Conservation (phyloP, 2,888 invertebrate genomes). For the Coleophora deauratella region DNA sequence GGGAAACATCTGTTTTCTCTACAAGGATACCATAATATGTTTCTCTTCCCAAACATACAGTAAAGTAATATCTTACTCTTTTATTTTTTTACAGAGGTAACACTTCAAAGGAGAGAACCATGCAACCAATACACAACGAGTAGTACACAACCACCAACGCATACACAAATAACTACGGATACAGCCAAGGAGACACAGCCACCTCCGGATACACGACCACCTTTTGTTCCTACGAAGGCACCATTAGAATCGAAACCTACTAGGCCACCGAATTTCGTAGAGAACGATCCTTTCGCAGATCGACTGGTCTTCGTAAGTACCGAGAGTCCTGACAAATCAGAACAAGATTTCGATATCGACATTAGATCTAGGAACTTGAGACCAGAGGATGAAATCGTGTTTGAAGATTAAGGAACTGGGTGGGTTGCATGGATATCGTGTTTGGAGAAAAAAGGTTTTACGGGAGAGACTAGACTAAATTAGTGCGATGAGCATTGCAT, state of each 20-base stretch:
- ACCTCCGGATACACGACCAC: background rate
- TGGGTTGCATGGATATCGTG: too few relatives aligned
- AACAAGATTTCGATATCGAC: conserved; percentile 2
- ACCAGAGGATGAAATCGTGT: background rate
- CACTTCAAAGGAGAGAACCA: background rate
- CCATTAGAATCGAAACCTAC: too few relatives aligned
- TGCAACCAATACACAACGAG: background rate
- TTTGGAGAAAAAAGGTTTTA: too few relatives aligned
- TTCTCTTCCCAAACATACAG: too few relatives aligned
- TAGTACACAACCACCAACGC: too few relatives aligned
- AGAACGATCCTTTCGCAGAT: background rate
- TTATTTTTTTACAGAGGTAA: background rate
- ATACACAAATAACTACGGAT: background rate
- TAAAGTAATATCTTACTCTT: too few relatives aligned
- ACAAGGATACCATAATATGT: too few relatives aligned
- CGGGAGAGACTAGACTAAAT: too few relatives aligned
- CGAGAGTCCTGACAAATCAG: background rate
- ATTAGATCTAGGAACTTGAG: background rate
- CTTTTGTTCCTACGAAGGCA: too few relatives aligned
- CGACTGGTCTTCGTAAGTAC: background rate
- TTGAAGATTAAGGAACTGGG: background rate
- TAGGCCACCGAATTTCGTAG: too few relatives aligned
- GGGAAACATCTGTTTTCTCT: too few relatives aligned
- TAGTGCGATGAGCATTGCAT: too few relatives aligned
- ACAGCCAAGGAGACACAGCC: background rate